These are phyloP conservation scores for Pedetes capensis DNA, from an alignment of 2,113 vertebrate species.

Conservation along the genomic window DNA sequence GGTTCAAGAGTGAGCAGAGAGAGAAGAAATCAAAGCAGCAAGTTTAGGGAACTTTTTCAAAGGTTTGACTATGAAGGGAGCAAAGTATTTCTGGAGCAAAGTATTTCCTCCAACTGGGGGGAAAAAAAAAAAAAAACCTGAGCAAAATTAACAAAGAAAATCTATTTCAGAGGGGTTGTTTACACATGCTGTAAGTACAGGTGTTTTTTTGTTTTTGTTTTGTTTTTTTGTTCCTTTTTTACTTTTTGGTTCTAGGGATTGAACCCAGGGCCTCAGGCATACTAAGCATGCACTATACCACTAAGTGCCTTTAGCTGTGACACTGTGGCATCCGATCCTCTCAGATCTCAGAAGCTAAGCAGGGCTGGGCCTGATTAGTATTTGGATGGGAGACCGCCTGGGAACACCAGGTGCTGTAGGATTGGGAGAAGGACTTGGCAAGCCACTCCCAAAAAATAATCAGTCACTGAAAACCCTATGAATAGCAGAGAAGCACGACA, in stretches of 20 bases:
- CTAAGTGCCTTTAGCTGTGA: too few species aligned
- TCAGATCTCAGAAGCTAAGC: too few species aligned
- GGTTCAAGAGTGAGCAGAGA: background rate
- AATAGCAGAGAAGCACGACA: too few species aligned
- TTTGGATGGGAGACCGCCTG: too few species aligned
- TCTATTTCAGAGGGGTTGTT: background rate
- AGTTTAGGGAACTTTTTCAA: background rate
- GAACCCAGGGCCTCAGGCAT: background rate
- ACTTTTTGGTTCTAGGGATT: background rate
- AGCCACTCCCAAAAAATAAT: too few species aligned
- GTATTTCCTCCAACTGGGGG: background rate
- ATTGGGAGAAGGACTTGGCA: too few species aligned
- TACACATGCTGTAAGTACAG: background rate
- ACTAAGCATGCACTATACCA: background rate
- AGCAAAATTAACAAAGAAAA: slow-evolving; percentile 13
- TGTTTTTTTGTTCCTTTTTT: too few species aligned
- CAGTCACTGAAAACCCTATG: too few species aligned
- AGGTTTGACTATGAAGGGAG: background rate
- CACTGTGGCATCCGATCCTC: too few species aligned
- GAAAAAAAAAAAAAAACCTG: background rate
- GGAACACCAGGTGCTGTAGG: too few species aligned
- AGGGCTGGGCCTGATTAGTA: too few species aligned
- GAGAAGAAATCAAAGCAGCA: background rate
- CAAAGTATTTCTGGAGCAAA: background rate
- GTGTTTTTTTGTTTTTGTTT: too few species aligned